Evolutionary conservation across 1,140 invertebrate genomes (phyloP), one percentile per base, ranked within the genome.

Genomic region (Chironomus tepperi): DNA sequence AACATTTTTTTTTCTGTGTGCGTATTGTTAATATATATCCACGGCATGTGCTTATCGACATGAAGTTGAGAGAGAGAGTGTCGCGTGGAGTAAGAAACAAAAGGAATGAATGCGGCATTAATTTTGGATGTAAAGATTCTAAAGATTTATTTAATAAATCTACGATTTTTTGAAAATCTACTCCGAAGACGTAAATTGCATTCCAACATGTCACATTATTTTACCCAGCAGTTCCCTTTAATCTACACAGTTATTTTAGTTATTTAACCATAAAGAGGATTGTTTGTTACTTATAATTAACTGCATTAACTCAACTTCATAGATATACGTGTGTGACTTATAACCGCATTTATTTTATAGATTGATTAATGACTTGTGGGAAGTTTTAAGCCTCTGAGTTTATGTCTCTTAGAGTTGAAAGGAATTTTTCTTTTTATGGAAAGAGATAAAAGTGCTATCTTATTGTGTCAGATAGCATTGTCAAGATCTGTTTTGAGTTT

Each of bases 331-430:
- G 47, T 57, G 47, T 57, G 47, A 57, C 47, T 57, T 57, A 57
- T 57, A 70, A 70, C 65, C 65, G 10, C 65, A 70, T 70, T 70
- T 70, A n/a, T 18, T 70, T 70, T 70, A 57, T 57, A n/a, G 65
- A 70, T 70, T 70, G 65, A 70, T 70, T 70, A 70, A 70, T 21
- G 47, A 57, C 47, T 57, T 57, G 3, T 57, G 47, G 12, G 47
- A 12, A n/a, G 47, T n/a, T 15, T n/a, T 2, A 34, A 34, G 1
- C 1, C 24, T 34, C 5, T 34, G 1, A 34, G 24, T 34, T 34
- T n/a, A n/a, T 34, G 24, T 34, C 24, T n/a, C n/a, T n/a, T n/a
- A 34, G 24, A 34, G 24, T 34, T 34, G 24, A 34, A 34, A 34
- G 24, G 24, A 34, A 34, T 34, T 34, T 34, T n/a, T n/a, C n/a